A percentile compares a stretch with the other conserved stretches of the same genome.
These are phyloP conservation scores for Ophion obscuratus DNA, from an alignment of 2,888 invertebrate species.

Conservation along the genomic window DNA sequence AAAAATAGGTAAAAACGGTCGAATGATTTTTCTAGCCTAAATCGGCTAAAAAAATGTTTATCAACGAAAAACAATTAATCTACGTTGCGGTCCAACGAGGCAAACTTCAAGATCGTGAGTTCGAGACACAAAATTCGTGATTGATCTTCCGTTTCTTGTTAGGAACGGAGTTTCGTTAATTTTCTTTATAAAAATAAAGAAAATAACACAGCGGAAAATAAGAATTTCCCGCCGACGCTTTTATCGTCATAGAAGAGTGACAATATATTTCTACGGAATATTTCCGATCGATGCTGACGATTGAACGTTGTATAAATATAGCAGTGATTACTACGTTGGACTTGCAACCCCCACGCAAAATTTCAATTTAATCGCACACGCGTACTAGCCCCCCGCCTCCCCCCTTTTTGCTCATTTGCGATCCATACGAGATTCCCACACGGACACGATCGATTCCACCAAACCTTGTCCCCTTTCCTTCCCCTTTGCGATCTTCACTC, in stretches of 20 bases:
- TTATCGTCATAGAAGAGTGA: neutral
- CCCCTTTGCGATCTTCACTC: neutral
- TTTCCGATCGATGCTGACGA: constrained; percentile 33
- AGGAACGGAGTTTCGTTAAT: too few relatives aligned
- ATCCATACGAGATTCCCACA: constrained; percentile 19
- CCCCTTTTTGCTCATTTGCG: constrained; percentile 38
- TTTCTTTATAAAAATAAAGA: neutral
- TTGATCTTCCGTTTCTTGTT: neutral
- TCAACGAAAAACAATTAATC: too few relatives aligned
- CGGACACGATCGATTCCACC: constrained; percentile 2
- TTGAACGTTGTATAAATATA: constrained; percentile 56
- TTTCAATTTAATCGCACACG: constrained; percentile 44
- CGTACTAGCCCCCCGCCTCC: neutral
- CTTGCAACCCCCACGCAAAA: constrained; percentile 52
- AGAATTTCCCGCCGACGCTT: neutral
- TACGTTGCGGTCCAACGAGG: too few relatives aligned
- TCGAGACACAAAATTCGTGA: neutral
- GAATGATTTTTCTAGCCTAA: too few relatives aligned
- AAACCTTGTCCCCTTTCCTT: neutral
- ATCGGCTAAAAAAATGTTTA: too few relatives aligned
- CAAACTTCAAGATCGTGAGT: too few relatives aligned
- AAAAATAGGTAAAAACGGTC: too few relatives aligned
- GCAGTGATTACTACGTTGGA: constrained; percentile 52
- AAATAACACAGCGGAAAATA: neutral
- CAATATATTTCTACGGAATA: constrained; percentile 14